phyloP scores from a whole-genome alignment of 2,888 invertebrate genomes.

The Synergus gifuensis region DNA sequence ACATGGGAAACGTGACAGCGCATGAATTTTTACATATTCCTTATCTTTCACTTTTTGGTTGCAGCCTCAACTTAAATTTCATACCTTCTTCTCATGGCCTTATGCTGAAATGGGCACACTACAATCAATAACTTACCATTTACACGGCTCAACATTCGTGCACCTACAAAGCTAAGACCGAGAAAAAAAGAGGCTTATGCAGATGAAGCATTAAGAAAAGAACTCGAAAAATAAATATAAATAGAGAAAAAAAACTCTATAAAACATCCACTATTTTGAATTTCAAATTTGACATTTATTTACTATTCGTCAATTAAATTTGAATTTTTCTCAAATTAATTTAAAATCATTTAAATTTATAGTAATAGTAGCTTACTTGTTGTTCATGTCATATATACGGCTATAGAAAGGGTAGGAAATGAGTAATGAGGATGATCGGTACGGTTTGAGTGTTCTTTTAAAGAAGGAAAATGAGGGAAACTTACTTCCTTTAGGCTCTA shows the following conservation, averaged over 20 bases:
- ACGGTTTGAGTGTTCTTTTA: not conserved
- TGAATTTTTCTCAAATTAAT: no score
- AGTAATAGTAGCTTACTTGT: not conserved
- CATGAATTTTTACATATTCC: constrained; percentile 24
- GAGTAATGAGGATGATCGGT: not conserved
- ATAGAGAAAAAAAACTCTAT: not conserved
- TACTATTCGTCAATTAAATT: not conserved
- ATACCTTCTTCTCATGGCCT: constrained; percentile 43
- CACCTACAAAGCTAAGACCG: constrained; percentile 2
- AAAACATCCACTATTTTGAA: not conserved
- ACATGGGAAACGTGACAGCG: constrained; percentile 5
- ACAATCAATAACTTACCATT: constrained; percentile 63
- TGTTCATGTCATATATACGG: not conserved
- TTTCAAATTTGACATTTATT: not conserved
- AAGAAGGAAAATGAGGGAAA: constrained; percentile 26
- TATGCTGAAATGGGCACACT: constrained; percentile 47
- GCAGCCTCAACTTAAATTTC: constrained; percentile 21
- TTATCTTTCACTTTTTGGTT: constrained; percentile 12
- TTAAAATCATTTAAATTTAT: no score
- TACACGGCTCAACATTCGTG: constrained; percentile 51
- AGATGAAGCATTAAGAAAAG: not conserved
- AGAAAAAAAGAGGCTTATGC: constrained; percentile 10
- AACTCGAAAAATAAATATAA: not conserved
- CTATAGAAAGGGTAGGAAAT: not conserved
- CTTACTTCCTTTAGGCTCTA: constrained; percentile 37